Percentiles rank a stretch among this genome's conserved stretches.
Conservation (phyloP, 2,797 vertebrate species). For the Hydrophis major region DNA sequence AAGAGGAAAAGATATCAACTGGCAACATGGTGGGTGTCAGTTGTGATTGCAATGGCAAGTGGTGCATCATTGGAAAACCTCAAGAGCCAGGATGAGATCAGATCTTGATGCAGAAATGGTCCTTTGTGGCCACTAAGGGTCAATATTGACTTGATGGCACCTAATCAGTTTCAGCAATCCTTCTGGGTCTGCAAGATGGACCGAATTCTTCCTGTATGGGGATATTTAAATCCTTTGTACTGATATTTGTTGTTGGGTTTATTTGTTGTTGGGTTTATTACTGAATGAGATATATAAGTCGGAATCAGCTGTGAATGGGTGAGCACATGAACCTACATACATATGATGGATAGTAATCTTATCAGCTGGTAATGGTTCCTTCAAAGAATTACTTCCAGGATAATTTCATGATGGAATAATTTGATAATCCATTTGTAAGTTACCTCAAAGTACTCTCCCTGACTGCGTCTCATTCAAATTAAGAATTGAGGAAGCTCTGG, state of each 20-base stretch:
- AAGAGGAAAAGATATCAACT: no score
- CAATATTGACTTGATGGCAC: no score
- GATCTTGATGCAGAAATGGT: no score
- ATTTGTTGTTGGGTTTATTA: not conserved
- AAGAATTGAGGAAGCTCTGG: not conserved
- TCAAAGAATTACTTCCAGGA: not conserved
- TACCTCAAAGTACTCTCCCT: not conserved
- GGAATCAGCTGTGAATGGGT: not conserved
- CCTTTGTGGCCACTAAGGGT: no score
- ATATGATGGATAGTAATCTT: not conserved
- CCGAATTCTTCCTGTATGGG: not conserved
- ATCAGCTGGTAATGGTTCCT: not conserved
- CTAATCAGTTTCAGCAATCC: not conserved
- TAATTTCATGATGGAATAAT: not conserved
- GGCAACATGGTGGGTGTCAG: no score
- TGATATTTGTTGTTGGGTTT: not conserved
- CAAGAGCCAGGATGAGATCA: no score
- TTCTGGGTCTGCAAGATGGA: not conserved
- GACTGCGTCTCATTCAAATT: not conserved
- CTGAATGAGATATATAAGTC: not conserved
- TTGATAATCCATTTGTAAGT: not conserved
- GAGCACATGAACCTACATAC: not conserved
- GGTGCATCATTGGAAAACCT: no score
- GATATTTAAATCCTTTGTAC: not conserved
- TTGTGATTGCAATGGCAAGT: no score